Evolutionary conservation across 2,797 vertebrate genomes (phyloP).

Genomic region (Clangula hyemalis): DNA sequence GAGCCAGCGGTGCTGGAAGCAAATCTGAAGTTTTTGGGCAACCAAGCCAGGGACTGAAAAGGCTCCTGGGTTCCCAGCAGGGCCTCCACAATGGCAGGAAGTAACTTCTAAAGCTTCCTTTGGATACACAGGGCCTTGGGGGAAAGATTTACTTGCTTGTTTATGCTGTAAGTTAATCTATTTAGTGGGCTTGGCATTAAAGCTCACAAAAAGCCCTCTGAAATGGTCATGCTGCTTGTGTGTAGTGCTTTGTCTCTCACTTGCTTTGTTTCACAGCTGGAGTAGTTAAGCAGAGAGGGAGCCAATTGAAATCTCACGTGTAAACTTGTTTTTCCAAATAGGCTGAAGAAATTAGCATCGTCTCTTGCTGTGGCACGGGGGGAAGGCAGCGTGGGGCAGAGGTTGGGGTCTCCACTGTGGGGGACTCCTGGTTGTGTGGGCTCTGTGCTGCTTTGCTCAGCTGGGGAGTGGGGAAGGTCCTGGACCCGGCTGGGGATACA

Average conservation of each 20-base stretch:
- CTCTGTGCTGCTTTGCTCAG: not conserved
- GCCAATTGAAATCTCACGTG: constrained; percentile 30
- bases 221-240: constrained; percentile 28
- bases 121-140: constrained; percentile 47
- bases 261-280: constrained; percentile 62
- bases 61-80: constrained; percentile 59
- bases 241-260: constrained; percentile 53
- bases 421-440: not conserved
- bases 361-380: accelerated
- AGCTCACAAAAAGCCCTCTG: constrained; percentile 50
- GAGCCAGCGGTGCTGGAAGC: constrained; percentile 2
- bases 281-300: constrained; percentile 23
- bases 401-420: not conserved
- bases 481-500: accelerated
- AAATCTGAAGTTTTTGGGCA: constrained; percentile 1
- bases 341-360: not conserved
- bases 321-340: constrained; percentile 25
- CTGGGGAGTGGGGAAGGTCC: not conserved
- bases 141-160: constrained; percentile 70
- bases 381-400: not conserved
- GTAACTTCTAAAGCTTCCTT: constrained; percentile 62
- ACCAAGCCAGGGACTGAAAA: constrained; percentile 46
- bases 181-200: constrained; percentile 60
- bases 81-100: constrained; percentile 69
- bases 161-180: constrained; percentile 69